These are phyloP conservation scores for Elephas maximus DNA, from an alignment of 2,113 vertebrate species.

Conservation along the genomic window DNA sequence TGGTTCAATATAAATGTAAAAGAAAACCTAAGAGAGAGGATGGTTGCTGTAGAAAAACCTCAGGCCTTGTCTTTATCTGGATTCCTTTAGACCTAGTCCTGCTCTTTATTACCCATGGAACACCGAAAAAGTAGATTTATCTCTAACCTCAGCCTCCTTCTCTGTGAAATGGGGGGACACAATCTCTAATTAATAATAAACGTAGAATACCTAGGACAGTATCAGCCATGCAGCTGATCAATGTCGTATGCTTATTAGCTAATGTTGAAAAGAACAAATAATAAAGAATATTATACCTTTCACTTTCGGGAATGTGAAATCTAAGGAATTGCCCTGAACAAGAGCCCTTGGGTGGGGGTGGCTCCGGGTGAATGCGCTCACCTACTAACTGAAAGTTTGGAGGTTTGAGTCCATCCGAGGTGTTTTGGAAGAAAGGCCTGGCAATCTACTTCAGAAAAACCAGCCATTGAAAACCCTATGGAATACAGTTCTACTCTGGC, in stretches of 20 bases:
- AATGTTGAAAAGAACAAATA: too few relatives aligned
- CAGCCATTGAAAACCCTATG: too few relatives aligned
- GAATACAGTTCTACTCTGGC: too few relatives aligned
- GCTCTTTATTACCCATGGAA: neutral
- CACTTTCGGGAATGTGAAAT: neutral
- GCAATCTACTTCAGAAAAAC: too few relatives aligned
- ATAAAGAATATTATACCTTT: neutral
- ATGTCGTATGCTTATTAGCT: neutral
- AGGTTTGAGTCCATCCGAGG: too few relatives aligned
- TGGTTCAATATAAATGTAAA: neutral
- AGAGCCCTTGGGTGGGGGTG: too few relatives aligned
- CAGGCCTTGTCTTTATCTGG: neutral
- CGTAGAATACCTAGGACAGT: neutral
- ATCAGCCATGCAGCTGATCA: neutral
- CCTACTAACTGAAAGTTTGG: too few relatives aligned
- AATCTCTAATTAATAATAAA: neutral
- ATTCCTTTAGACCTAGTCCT: neutral
- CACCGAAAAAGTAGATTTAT: neutral
- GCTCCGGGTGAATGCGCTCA: too few relatives aligned
- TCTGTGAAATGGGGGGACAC: neutral
- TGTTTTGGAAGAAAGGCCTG: too few relatives aligned
- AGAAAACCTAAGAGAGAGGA: neutral
- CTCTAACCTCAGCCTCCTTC: neutral
- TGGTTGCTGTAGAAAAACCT: neutral
- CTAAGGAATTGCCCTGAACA: neutral